Base-by-base conservation (phyloP, 53 echinoderm and acorn worm genomes). In the Temnopleurus reevesii region DNA sequence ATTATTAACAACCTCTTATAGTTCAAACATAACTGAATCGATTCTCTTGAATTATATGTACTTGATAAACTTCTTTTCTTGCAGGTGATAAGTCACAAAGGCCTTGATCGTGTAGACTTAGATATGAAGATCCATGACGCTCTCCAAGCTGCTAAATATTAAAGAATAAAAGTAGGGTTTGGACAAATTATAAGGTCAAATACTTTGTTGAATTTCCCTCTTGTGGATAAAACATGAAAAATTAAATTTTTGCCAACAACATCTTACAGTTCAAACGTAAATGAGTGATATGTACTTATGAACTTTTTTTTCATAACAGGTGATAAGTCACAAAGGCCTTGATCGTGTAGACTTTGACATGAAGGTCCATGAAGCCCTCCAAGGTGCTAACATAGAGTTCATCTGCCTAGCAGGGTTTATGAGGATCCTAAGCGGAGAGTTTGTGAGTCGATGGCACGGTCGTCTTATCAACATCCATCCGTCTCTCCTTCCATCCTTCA, bases 331-430 rank as follows among this genome's bases (percentile, higher is more conserved):
- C 82, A 99, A 96, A 57, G 93, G 90, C 6, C 94, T 94, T 53
- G 93, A 92, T 55, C 79, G 99, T 46, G 92, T 93, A 17, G 96
- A 94, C 53, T 99, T 99, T 94, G 99, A 99, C 81, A 92, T 93
- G 96, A 92, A 88, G 33, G 90, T 99, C 25, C 85, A 95, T 35
- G 92, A 92, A 24, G 81, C 90, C 25, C 89, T 99, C 35, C 77
- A 91, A 44, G 94, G 51, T 5, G 91, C 91, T 19, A 91, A 93
- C 60, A 80, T 96, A 8, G 87, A 96, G 80, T 94, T 99, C 44
- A 76, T 99, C 26, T 99, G 99, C 59, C 89, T 99, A 13, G 99
- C 99, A 9, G 99, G 99, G 3, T 99, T 99, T 91, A 99, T 99
- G 99, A 90, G 99, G 7, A 99, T 99, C 25, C 90, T 99, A 45